These are phyloP conservation scores for Babyrousa celebensis DNA, from an alignment of 2,797 vertebrate species.

Conservation along the genomic window DNA sequence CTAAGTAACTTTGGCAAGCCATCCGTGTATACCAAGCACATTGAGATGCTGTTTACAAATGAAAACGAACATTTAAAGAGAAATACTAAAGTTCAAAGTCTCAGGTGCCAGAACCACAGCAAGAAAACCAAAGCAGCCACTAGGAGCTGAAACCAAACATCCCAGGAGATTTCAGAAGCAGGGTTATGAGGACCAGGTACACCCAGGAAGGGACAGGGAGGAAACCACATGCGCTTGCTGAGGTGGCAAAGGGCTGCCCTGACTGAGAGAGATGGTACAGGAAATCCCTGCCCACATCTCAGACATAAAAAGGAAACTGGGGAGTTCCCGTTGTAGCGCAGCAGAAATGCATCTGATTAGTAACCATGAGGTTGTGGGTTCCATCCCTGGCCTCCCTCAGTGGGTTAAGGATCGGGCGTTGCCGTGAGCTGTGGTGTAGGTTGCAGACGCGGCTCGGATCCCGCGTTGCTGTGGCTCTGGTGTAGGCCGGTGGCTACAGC, in stretches of 20 bases:
- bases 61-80: not conserved
- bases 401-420: too few species aligned
- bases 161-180: not conserved
- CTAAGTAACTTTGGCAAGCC: not conserved
- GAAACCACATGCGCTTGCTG: not conserved
- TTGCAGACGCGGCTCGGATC: too few species aligned
- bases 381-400: too few species aligned
- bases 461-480: too few species aligned
- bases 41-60: not conserved
- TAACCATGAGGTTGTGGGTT: too few species aligned
- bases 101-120: not conserved
- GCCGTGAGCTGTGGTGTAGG: too few species aligned
- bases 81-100: not conserved
- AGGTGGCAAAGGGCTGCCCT: not conserved
- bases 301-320: not conserved
- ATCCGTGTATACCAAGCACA: not conserved
- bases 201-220: rapidly evolving
- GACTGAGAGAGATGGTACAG: not conserved
- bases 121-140: not conserved
- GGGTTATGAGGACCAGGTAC: not conserved
- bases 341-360: too few species aligned
- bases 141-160: not conserved
- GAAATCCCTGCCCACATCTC: not conserved
- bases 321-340: too few species aligned
- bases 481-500: too few species aligned